Evolutionary conservation across 1,140 invertebrate genomes (phyloP).

Genomic region (Polypedilum vanderplanki): DNA sequence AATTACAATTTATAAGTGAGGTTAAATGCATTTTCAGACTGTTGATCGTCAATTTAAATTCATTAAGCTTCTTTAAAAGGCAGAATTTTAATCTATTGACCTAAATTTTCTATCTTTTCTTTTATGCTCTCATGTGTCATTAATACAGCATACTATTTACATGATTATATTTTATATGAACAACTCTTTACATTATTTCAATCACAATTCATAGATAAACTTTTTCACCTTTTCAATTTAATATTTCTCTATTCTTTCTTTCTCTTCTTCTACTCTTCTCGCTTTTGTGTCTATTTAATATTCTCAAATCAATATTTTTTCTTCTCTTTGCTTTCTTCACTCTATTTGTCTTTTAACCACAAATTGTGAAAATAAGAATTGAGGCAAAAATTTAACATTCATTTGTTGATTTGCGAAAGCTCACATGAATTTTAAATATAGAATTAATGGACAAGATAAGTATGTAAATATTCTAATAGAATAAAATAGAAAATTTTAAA

Average conservation of each 20-base stretch:
- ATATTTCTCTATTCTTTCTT: conserved; percentile 11
- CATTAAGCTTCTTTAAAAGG: too few relatives aligned
- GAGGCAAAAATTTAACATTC: background rate
- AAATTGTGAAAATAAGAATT: background rate
- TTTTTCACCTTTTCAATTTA: conserved; percentile 13
- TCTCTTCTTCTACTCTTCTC: background rate
- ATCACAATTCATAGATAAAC: background rate
- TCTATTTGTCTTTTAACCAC: background rate
- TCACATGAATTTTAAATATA: conserved; percentile 13
- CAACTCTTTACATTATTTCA: background rate
- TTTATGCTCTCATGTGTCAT: background rate
- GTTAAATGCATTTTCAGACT: too few relatives aligned
- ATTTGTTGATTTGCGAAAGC: conserved; percentile 5
- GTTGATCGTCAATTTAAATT: background rate
- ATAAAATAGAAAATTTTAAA: too few relatives aligned
- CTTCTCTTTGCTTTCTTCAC: background rate
- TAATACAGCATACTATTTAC: conserved; percentile 2
- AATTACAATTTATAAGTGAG: too few relatives aligned
- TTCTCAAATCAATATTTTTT: conserved; percentile 19
- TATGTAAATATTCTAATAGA: too few relatives aligned
- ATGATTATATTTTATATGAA: background rate
- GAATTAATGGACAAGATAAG: background rate
- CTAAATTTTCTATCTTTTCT: background rate
- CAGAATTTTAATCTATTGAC: background rate
- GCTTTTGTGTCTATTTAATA: background rate